Conservation (phyloP, 1,140 invertebrate species). For the Periplaneta americana region DNA sequence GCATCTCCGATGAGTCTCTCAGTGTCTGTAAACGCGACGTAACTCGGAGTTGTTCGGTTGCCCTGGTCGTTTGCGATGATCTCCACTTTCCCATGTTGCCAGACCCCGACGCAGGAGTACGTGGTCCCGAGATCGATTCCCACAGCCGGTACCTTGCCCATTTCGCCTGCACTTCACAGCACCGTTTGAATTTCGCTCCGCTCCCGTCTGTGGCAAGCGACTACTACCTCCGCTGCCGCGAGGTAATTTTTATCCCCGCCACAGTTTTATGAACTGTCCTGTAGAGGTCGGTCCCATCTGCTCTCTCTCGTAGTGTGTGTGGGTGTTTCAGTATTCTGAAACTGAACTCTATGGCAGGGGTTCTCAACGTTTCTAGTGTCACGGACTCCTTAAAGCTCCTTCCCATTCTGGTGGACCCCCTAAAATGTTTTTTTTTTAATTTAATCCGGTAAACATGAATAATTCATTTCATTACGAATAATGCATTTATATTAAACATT, state of each 20-base stretch:
- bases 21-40: constrained; percentile 86
- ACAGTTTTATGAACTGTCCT: not conserved
- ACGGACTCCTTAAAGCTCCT: no score
- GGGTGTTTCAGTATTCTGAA: no score
- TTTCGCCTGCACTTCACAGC: not conserved
- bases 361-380: no score
- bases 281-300: not conserved
- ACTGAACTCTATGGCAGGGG: no score
- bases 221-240: not conserved
- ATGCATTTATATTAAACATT: no score
- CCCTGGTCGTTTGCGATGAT: constrained; percentile 92
- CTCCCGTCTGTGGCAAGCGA: not conserved
- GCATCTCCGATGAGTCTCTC: constrained; percentile 83
- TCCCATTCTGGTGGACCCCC: no score
- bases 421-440: no score
- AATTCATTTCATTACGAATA: no score
- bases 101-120: constrained; percentile 74
- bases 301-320: not conserved
- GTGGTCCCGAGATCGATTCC: constrained; percentile 75
- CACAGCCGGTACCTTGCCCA: constrained; percentile 43
- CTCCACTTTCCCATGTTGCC: constrained; percentile 79
- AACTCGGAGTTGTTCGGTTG: constrained; percentile 83
- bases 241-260: not conserved
- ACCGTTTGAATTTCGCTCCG: not conserved
- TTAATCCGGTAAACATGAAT: no score